Base-by-base conservation (phyloP, 2,113 vertebrate species). In the Oryzias curvinotus region DNA sequence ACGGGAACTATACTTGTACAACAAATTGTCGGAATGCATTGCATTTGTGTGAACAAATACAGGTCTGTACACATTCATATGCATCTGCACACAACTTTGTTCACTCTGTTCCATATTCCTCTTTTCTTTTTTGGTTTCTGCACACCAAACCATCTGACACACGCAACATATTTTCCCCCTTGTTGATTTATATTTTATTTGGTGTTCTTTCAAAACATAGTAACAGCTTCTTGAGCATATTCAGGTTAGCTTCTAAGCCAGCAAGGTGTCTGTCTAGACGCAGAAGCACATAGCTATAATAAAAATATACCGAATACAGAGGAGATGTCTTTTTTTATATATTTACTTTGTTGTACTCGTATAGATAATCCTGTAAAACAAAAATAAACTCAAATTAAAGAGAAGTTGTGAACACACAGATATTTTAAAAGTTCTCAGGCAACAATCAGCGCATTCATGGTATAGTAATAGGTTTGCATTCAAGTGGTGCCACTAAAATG, bases 121-220 rank as follows among this genome's bases (percentile, higher is more conserved):
- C 46, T 50, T 68, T 52, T 77, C 30, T 59, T 19, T 26, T 65
- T 70, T 72, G 60, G 36, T 52, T 71, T 65, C 70, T 57, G 71
- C 71, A 63, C 66, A 65, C 44, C 25, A 52, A 71, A 71, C 57
- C 59, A 45, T 48, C 62, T 55, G 36, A 43, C 54, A 60, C 59
- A 63, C 36, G 50, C 41, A 23, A 55, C 49, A 36, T 51, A 69
- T 70, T 68, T 62, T 60, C 67, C 61, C 50, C 66, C 59, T 50
- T 18, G 68, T 52, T 36, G 48, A 54, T 79, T 78, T 83, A 75
- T 83, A 71, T 85, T 82, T 82, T 80, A 83, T 81, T 87, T 73
- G 76, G 59, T 58, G 67, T 74, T 62, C 64, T 83, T 71, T 65
- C 59, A 55, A 65, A 57, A 69, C 69, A 71, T 68, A 69, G 68